Conservation (phyloP, 2,113 vertebrate genomes). For the Sphyrna mokarran region DNA sequence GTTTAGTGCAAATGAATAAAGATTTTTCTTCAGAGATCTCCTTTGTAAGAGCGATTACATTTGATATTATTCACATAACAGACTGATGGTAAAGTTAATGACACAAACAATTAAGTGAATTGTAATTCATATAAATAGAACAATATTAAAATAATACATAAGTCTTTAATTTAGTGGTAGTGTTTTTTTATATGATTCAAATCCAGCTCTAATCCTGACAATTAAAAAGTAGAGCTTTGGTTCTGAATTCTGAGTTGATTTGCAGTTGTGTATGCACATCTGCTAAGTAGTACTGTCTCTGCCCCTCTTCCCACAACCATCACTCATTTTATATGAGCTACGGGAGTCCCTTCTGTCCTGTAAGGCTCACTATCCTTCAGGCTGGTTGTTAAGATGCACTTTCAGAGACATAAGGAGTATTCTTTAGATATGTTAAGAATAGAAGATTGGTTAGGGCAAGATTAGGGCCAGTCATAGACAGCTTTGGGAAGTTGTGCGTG, state of each 20-base stretch:
- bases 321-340: background rate
- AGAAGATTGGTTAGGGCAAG: too few relatives aligned
- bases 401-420: too few relatives aligned
- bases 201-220: background rate
- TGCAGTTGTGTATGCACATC: background rate
- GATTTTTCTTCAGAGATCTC: background rate
- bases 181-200: background rate
- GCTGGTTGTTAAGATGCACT: background rate
- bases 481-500: too few relatives aligned
- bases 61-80: background rate
- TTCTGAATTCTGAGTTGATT: background rate
- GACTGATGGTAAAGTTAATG: background rate
- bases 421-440: too few relatives aligned
- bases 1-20: background rate
- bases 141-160: background rate
- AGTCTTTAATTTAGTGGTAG: background rate
- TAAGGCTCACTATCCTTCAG: too few relatives aligned
- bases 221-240: too few relatives aligned
- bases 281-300: background rate
- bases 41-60: background rate
- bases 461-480: too few relatives aligned
- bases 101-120: background rate
- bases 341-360: too few relatives aligned
- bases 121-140: background rate
- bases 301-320: too few relatives aligned